These are phyloP conservation scores for Lithosia quadra DNA, from an alignment of 2,888 invertebrate genomes.

Conservation along the genomic window DNA sequence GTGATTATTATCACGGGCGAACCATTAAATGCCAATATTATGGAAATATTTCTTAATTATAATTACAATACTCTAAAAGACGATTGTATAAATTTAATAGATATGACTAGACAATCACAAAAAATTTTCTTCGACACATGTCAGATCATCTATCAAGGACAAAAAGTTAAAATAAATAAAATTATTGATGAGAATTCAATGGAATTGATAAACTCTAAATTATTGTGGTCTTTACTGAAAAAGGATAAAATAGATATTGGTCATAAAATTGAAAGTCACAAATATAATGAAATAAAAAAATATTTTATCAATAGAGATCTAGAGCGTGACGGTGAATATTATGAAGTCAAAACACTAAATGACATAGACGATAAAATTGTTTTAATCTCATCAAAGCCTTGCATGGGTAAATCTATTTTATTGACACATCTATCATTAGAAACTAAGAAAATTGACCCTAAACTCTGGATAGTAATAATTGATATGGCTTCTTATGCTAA, in stretches of 20 bases:
- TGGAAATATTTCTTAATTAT: conserved; percentile 20
- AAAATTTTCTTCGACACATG: conserved; percentile 42
- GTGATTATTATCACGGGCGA: conserved; percentile 51
- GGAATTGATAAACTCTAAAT: conserved; percentile 46
- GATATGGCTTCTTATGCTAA: conserved; percentile 52
- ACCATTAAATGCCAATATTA: conserved; percentile 31
- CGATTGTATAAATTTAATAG: conserved; percentile 38
- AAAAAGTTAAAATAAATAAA: conserved; percentile 40
- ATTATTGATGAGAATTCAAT: conserved; percentile 48
- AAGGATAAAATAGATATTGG: conserved; percentile 56
- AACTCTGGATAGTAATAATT: conserved; percentile 57
- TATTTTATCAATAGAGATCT: conserved; percentile 52
- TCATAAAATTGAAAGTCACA: conserved; percentile 39
- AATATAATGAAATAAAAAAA: conserved; percentile 52
- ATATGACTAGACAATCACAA: conserved; percentile 48
- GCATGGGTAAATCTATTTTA: conserved; percentile 59
- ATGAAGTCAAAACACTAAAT: conserved; percentile 48
- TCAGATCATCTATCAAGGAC: conserved; percentile 53
- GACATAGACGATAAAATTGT: conserved; percentile 53
- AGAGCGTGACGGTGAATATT: conserved; percentile 32
- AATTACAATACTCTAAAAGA: conserved; percentile 37
- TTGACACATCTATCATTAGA: conserved; percentile 56
- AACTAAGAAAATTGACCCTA: conserved; percentile 49
- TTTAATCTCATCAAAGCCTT: conserved; percentile 52
- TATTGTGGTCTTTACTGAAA: conserved; percentile 50